Base-by-base conservation (phyloP, 2,113 vertebrate genomes). In the Synodontis membranacea region DNA sequence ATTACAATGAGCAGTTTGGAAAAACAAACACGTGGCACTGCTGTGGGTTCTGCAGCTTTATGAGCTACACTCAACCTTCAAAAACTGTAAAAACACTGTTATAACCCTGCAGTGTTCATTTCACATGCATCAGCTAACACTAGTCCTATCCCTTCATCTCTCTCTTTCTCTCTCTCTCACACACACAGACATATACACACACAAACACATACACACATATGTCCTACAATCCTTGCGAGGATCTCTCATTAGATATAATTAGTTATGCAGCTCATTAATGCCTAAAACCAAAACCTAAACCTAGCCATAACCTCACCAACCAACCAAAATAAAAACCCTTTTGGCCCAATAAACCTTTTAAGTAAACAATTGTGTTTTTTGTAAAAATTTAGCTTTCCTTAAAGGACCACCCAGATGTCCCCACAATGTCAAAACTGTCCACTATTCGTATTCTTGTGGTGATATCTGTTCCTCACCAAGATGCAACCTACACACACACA, bases 41-140 rank as follows among this genome's bases (percentile, higher is more conserved):
- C 50, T 74, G 50, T 86, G 52, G 28, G 31, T 86, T 23, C 60
- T 6, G 39, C 39, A 62, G 48, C 76, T 80, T 86, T 86, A 86
- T 70, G 31, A 42, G 76, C 44, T 46, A 44, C 46, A 31, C 39
- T 56, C 60, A 86, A 31, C 46, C 60, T 70, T 72, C 39, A 70
- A 37, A 81, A 81, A 46, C 39, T 42, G 39, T 58, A 37, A 28
- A 54, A 81, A n/a, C 66, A 58, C 78, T 15, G 34, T 70, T 81
- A 81, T 46, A 74, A 28, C 46, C 25, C 54, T 37, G 11, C 62
- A 56, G 48, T n/a, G 54, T 52, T 81, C 62, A 44, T 74, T 74
- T 74, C 52, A 74, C 70, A 86, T 82, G 44, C 85, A 82, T 74
- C 79, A 82, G 21, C 58, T 82, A n/a, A 82, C 79, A 74, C 66